Conservation (phyloP, 2,797 vertebrate species). For the Eupleurogrammus muticus region DNA sequence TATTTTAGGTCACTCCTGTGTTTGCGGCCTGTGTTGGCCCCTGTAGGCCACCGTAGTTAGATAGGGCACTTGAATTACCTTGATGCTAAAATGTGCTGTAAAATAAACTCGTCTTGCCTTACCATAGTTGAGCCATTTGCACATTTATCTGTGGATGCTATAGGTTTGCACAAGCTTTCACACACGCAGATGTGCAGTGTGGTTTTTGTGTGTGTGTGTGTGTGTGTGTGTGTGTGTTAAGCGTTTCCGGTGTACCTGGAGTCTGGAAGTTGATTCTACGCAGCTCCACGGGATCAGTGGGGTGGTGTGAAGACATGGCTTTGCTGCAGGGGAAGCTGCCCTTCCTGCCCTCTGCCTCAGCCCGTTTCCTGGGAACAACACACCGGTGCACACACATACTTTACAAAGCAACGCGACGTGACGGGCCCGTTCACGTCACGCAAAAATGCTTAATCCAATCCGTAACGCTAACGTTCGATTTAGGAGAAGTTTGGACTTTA, state of each 20-base stretch:
- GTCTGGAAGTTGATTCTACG: conserved; percentile 99
- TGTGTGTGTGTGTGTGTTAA: conserved; percentile 12
- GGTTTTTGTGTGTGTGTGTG: neutral
- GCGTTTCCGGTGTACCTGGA: conserved; percentile 86
- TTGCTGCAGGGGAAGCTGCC: conserved; percentile 97
- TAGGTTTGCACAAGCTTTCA: too few relatives aligned
- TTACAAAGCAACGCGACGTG: conserved; percentile 8
- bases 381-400: conserved; percentile 12
- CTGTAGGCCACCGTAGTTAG: too few relatives aligned
- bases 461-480: conserved; percentile 3
- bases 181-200: too few relatives aligned
- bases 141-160: too few relatives aligned
- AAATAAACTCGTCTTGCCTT: too few relatives aligned
- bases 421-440: conserved; percentile 9
- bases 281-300: conserved; percentile 97
- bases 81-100: too few relatives aligned
- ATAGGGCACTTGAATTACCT: too few relatives aligned
- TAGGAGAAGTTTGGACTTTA: conserved; percentile 27
- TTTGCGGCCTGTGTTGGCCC: too few relatives aligned
- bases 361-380: conserved; percentile 90
- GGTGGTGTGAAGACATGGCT: conserved; percentile 96
- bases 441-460: conserved; percentile 5
- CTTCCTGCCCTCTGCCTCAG: conserved; percentile 96
- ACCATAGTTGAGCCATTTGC: too few relatives aligned
- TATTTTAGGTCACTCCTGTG: too few relatives aligned